These are phyloP conservation scores for Musca vetustissima DNA, from an alignment of 1,140 invertebrate genomes.

Conservation along the genomic window DNA sequence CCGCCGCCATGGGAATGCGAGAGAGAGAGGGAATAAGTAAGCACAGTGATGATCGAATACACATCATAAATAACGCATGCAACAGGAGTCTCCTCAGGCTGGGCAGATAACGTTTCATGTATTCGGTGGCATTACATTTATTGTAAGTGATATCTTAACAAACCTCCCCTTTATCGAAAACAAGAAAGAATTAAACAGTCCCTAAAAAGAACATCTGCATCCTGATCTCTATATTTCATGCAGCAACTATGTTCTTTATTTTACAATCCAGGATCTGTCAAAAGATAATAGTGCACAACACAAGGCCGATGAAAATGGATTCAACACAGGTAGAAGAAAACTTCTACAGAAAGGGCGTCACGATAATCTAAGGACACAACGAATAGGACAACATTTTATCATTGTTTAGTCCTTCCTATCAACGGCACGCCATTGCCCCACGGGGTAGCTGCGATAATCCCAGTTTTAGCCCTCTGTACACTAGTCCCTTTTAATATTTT, in stretches of 20 bases:
- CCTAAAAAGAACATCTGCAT: slow-evolving; percentile 32
- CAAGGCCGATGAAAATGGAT: neutral
- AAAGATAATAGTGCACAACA: slow-evolving; percentile 1
- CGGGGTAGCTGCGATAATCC: slow-evolving; percentile 8
- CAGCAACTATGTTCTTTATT: slow-evolving; percentile 3
- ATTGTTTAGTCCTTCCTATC: neutral
- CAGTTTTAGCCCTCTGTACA: neutral
- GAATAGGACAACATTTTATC: neutral
- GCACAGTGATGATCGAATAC: neutral
- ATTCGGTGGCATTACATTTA: slow-evolving; percentile 22
- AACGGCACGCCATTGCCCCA: neutral
- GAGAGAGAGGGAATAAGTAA: neutral
- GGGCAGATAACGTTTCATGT: slow-evolving; percentile 5
- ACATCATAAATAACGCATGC: neutral
- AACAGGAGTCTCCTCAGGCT: neutral
- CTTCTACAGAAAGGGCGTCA: slow-evolving; percentile 1
- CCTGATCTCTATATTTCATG: slow-evolving; percentile 20
- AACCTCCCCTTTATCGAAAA: neutral
- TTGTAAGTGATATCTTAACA: slow-evolving; percentile 15
- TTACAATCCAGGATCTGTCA: neutral
- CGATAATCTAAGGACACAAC: neutral
- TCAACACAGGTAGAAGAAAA: neutral
- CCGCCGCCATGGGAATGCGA: no score
- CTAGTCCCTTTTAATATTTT: neutral
- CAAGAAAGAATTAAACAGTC: neutral